phyloP scores from a whole-genome alignment of 2,797 vertebrate species.

The Lepus townsendii region DNA sequence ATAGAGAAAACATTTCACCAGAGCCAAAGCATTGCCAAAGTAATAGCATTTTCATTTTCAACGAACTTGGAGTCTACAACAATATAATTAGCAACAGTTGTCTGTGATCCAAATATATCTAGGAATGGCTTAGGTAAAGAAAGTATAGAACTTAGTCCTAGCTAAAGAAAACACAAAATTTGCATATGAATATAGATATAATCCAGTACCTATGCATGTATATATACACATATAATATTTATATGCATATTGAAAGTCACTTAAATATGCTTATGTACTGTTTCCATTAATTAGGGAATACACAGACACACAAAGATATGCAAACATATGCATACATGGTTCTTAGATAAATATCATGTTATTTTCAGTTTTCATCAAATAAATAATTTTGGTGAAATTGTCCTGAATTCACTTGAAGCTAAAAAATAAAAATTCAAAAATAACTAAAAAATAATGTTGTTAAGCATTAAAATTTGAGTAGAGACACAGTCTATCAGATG shows the following conservation, averaged over 20 bases:
- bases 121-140: background rate
- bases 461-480: conserved; percentile 39
- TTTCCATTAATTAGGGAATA: background rate
- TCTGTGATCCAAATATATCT: background rate
- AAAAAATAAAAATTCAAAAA: background rate
- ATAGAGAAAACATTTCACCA: background rate
- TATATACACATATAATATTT: too few relatives aligned
- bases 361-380: background rate
- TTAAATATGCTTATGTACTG: background rate
- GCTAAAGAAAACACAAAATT: background rate
- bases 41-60: background rate
- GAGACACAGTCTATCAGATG: background rate
- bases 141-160: background rate
- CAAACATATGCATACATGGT: background rate
- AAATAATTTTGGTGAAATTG: background rate
- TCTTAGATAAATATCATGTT: background rate
- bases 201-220: background rate
- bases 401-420: background rate
- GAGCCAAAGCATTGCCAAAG: background rate
- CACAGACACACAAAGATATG: background rate
- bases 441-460: background rate
- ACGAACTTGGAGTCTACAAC: background rate
- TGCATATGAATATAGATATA: background rate
- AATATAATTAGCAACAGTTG: background rate
- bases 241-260: background rate